These are phyloP conservation scores for Scaptomyza caliginosa DNA, from an alignment of 2,888 invertebrate genomes.

Conservation along the genomic window DNA sequence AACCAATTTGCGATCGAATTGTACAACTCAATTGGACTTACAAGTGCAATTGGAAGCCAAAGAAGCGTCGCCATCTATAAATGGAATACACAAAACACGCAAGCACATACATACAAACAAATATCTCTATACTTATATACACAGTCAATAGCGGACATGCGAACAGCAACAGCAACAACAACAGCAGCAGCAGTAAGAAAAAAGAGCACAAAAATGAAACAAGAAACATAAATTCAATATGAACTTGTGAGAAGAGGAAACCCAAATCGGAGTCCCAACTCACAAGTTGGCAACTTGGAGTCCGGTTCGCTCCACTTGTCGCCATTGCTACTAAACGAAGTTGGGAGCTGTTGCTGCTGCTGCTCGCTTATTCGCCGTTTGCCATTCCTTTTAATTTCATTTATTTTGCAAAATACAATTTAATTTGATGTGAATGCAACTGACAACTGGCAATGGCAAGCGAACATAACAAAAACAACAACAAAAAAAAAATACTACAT, in stretches of 20 bases:
- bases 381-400: constrained; percentile 78
- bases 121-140: background rate
- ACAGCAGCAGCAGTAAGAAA: constrained; percentile 8
- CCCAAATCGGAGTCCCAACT: constrained; percentile 43
- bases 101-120: background rate
- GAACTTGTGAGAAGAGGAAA: constrained; percentile 57
- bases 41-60: constrained; percentile 24
- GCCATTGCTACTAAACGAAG: constrained; percentile 39
- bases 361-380: constrained; percentile 60
- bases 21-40: constrained; percentile 55
- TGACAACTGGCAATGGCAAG: constrained; percentile 68
- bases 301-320: constrained; percentile 57
- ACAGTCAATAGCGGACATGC: constrained; percentile 39
- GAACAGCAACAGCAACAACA: constrained; percentile 12
- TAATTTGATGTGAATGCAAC: constrained; percentile 80
- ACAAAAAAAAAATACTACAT: constrained; percentile 17
- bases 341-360: constrained; percentile 5
- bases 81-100: constrained; percentile 34
- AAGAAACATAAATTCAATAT: constrained; percentile 74
- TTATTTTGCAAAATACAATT: constrained; percentile 79
- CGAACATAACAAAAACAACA: constrained; percentile 10
- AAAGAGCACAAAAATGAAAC: constrained; percentile 56
- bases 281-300: constrained; percentile 13
- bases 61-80: constrained; percentile 52
- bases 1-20: constrained; percentile 34